Base-by-base conservation (phyloP, 2,113 vertebrate genomes). In the Pipa parva region DNA sequence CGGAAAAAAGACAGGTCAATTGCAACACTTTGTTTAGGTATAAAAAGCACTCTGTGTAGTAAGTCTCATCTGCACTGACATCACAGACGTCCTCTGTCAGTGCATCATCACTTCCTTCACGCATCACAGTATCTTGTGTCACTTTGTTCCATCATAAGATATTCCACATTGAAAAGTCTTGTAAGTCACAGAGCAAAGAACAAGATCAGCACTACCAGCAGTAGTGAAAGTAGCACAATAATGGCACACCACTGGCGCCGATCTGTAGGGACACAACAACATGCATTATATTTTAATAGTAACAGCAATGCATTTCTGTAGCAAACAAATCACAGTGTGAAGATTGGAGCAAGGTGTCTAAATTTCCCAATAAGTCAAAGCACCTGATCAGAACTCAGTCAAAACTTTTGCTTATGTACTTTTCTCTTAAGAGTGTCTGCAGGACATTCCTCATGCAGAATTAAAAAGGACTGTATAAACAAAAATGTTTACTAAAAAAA, bases 211-310 rank as follows among this genome's bases (percentile, higher is more conserved):
- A 99, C 82, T 5, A 97, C 88, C 63, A 97, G 71, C 67, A 99
- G 88, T 79, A 98, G 82, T 11, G 73, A 58, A 0, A 98, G 87
- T 72, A 99, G 85, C 72, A 97, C 1, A 0, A 91, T 88, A 5
- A 99, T 99, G 29, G 95, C 96, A 57, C 96, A 98, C 97, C 97
- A 99, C 85, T 99, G 96, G 50, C 95, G 90, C 17, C 92, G 91
- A 79, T 99, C 96, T 99, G 83, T n/a, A 81, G 83, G 74, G 66
- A 74, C 62, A 68, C 7, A 27, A 26, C 5, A 21, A 54, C 24
- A 17, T 27, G 2, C 27, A 25, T 54, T 49, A 21, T n/a, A 17
- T 15, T n/a, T 42, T 3, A 42, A 6, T 5, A n/a, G 17, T n/a
- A 1, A n/a, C 39, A 42, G 17, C 39, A 42, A 1, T 18, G 7